Evolutionary conservation across 2,888 invertebrate species (phyloP).

Genomic region (Morpho deidamia): DNA sequence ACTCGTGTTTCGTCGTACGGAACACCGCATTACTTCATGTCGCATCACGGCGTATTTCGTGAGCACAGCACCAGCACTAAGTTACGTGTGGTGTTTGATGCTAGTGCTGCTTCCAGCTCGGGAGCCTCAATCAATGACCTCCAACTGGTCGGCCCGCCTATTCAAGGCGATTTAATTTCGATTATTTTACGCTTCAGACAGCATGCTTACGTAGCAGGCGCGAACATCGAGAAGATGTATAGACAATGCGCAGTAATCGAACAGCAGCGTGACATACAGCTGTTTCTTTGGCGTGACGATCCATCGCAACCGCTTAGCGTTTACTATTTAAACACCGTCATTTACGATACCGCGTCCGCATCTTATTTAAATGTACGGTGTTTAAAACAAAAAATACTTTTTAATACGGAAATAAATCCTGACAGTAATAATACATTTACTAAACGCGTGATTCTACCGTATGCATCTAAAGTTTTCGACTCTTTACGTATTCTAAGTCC

Average conservation of each 20-base stretch:
- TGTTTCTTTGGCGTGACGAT: slow-evolving; percentile 18
- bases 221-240: slow-evolving; percentile 31
- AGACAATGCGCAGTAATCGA: slow-evolving; percentile 17
- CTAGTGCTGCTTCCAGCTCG: slow-evolving; percentile 13
- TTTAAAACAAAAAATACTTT: slow-evolving; percentile 31
- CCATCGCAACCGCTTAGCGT: slow-evolving; percentile 15
- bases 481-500: slow-evolving; percentile 19
- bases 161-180: slow-evolving; percentile 27
- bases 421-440: slow-evolving; percentile 5
- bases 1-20: neutral
- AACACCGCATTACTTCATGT: slow-evolving; percentile 17
- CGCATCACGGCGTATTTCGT: slow-evolving; percentile 22
- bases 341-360: slow-evolving; percentile 32
- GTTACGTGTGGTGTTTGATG: neutral
- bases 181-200: slow-evolving; percentile 27
- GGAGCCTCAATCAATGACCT: slow-evolving; percentile 24
- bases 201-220: slow-evolving; percentile 24
- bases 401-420: slow-evolving; percentile 4
- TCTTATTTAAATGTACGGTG: slow-evolving; percentile 34
- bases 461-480: slow-evolving; percentile 17
- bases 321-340: slow-evolving; percentile 23
- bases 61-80: slow-evolving; percentile 5
- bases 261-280: slow-evolving; percentile 15
- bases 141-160: slow-evolving; percentile 22
- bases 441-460: slow-evolving; percentile 22